Percentiles rank a stretch among this genome's conserved stretches.
phyloP scores from a whole-genome alignment of 1,140 invertebrate species.

The Aphis craccivora region DNA sequence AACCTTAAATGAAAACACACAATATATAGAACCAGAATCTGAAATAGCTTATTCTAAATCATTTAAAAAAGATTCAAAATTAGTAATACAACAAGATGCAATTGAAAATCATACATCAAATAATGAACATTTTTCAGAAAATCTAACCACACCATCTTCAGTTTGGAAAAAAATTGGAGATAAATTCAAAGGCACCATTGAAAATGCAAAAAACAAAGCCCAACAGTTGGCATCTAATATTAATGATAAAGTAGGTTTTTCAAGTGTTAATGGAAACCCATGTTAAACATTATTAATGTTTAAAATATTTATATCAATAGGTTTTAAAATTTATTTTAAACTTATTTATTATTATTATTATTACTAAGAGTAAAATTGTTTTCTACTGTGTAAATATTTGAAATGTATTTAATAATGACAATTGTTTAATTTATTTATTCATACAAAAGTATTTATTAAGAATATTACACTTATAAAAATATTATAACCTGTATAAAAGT shows the following conservation, averaged over 20 bases:
- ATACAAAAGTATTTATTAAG: neutral
- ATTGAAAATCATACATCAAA: neutral
- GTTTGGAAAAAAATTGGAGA: constrained; percentile 48
- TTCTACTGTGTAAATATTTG: neutral
- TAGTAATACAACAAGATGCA: neutral
- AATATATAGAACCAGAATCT: constrained; percentile 40
- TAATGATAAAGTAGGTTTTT: constrained; percentile 45
- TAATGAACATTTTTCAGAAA: neutral
- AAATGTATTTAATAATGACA: neutral
- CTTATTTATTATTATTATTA: neutral
- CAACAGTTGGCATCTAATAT: constrained; percentile 32
- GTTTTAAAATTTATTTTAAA: neutral
- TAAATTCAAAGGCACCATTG: neutral
- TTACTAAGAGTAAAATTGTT: neutral
- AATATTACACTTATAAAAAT: neutral
- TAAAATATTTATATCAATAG: neutral
- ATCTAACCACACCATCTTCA: neutral
- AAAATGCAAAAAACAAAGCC: constrained; percentile 17
- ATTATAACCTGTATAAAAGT: neutral
- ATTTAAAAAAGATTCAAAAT: neutral
- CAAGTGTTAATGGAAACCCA: neutral
- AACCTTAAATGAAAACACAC: constrained; percentile 12
- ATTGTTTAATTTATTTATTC: neutral
- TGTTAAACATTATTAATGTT: neutral
- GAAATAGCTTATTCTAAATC: neutral